Evolutionary conservation across 2,797 vertebrate genomes (phyloP).

Genomic region (Phrynocephalus forsythii): DNA sequence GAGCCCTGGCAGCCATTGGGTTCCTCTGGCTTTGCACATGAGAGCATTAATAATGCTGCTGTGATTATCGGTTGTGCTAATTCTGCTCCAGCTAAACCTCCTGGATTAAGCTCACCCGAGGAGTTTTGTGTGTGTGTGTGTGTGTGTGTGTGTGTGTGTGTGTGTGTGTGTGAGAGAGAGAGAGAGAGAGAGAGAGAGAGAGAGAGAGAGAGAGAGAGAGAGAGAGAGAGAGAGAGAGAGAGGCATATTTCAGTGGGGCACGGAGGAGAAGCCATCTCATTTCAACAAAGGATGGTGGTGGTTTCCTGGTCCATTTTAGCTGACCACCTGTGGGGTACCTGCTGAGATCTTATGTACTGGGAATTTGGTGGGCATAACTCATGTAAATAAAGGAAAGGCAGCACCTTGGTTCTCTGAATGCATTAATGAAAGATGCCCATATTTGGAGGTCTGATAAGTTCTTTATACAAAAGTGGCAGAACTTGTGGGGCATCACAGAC

Average conservation of each 20-base stretch:
- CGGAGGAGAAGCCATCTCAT: fast-evolving
- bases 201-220: no score
- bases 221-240: no score
- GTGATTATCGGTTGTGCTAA: slow-evolving; percentile 25
- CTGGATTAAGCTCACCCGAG: fast-evolving
- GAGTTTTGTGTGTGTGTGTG: no score
- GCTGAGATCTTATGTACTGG: fast-evolving
- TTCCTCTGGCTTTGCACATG: neutral
- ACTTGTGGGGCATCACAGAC: neutral
- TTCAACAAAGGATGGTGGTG: fast-evolving
- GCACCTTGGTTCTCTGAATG: no score
- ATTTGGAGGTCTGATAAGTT: neutral
- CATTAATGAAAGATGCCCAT: neutral
- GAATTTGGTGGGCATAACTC: neutral
- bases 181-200: no score
- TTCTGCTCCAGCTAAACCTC: slow-evolving; percentile 35
- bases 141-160: no score
- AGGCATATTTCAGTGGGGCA: fast-evolving
- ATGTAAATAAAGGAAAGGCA: neutral
- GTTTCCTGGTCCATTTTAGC: neutral
- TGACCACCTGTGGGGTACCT: fast-evolving
- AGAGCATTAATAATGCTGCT: neutral
- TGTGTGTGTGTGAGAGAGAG: no score
- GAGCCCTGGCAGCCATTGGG: neutral
- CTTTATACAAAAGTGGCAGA: neutral